phyloP scores from a whole-genome alignment of 1,140 invertebrate genomes.

The Drosophila insularis region DNA sequence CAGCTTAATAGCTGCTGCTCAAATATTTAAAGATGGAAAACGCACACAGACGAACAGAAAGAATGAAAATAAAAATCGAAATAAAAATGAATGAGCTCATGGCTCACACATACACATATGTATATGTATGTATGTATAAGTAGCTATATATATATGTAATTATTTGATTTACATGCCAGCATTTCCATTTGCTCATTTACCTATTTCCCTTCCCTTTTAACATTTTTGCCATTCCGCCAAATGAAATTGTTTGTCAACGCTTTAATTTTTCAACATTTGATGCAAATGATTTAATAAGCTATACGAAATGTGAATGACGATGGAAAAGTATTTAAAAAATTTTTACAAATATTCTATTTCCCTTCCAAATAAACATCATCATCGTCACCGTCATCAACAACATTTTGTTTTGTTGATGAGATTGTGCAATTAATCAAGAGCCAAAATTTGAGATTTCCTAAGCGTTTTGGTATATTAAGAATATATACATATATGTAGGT shows the following conservation, averaged over 20 bases:
- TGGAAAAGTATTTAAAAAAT: conserved; percentile 37
- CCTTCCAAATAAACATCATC: neutral
- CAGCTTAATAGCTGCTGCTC: conserved; percentile 44
- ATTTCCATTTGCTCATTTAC: conserved; percentile 26
- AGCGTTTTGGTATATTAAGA: conserved; percentile 40
- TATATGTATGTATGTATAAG: conserved; percentile 16
- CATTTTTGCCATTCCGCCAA: conserved; percentile 56
- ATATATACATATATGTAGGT: conserved; percentile 27
- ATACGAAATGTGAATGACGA: conserved; percentile 50
- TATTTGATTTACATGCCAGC: conserved; percentile 58
- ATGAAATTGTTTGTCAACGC: conserved; percentile 76
- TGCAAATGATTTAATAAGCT: conserved; percentile 63
- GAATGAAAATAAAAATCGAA: conserved; percentile 15
- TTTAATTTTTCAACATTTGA: conserved; percentile 40
- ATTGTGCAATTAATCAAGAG: conserved; percentile 68
- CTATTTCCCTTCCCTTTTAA: conserved; percentile 5
- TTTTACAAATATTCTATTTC: conserved; percentile 5
- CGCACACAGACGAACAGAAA: neutral
- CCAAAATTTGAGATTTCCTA: conserved; percentile 42
- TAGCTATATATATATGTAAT: conserved; percentile 58
- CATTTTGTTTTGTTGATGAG: conserved; percentile 2
- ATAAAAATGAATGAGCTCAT: conserved; percentile 30
- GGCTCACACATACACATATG: too few relatives aligned
- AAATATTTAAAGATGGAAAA: conserved; percentile 55
- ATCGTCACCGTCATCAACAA: neutral